phyloP scores from a whole-genome alignment of 2,797 vertebrate species.

The Clarias platycephalus region DNA sequence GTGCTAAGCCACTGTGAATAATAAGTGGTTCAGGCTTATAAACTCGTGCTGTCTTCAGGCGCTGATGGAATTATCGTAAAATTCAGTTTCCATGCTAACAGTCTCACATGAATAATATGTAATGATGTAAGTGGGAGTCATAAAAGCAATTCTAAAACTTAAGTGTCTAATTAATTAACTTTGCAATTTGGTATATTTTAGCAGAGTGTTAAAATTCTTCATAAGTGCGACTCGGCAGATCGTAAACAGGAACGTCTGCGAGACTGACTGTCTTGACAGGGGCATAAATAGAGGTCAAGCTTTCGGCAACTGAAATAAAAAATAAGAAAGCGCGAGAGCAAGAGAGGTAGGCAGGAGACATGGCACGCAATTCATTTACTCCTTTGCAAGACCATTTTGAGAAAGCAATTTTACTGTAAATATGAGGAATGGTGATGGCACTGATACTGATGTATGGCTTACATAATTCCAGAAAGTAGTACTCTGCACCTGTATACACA shows the following conservation, averaged over 20 bases:
- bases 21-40: background rate
- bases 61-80: background rate
- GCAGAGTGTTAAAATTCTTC: background rate
- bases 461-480: background rate
- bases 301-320: slow-evolving; percentile 9
- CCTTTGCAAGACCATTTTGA: background rate
- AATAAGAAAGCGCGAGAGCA: background rate
- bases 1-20: background rate
- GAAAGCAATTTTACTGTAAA: background rate
- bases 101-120: background rate
- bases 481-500: background rate
- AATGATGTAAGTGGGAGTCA: background rate
- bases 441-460: background rate
- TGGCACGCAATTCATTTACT: background rate
- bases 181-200: background rate
- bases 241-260: background rate
- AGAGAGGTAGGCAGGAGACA: background rate
- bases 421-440: background rate
- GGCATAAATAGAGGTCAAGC: slow-evolving; percentile 18
- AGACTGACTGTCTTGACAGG: slow-evolving; percentile 29
- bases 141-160: background rate
- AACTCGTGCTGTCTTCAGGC: background rate
- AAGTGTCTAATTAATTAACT: background rate
- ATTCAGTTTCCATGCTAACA: background rate
- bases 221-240: background rate